phyloP scores from a whole-genome alignment of 2,113 vertebrate species.

The Plestiodon gilberti region DNA sequence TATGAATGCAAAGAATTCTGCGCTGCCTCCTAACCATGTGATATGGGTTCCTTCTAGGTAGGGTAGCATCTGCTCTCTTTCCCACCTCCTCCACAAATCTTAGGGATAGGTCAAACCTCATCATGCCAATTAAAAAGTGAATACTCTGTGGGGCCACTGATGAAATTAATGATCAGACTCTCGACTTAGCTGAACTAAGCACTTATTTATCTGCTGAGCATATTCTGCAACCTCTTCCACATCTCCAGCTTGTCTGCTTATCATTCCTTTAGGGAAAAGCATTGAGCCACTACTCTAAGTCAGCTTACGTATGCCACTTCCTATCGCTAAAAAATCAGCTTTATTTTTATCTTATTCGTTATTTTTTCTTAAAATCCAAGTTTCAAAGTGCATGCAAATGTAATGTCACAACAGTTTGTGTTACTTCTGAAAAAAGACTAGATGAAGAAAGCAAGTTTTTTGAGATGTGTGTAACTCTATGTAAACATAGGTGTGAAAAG shows the following conservation, averaged over 20 bases:
- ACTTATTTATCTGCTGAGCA: conserved; percentile 20
- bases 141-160: too few species aligned
- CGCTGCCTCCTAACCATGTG: background rate
- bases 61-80: background rate
- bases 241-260: conserved; percentile 46
- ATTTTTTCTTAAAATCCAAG: conserved; percentile 58
- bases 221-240: conserved; percentile 16
- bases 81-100: background rate
- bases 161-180: background rate
- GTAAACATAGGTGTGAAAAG: background rate
- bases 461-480: background rate
- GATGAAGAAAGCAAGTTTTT: background rate
- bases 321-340: conserved; percentile 28
- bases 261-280: conserved; percentile 41
- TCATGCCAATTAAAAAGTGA: too few species aligned
- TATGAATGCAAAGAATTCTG: too few species aligned
- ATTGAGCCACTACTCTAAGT: conserved; percentile 41
- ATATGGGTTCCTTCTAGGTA: background rate
- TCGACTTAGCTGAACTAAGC: background rate
- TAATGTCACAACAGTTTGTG: background rate
- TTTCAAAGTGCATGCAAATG: background rate
- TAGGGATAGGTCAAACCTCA: background rate
- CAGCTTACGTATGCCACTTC: conserved; percentile 62
- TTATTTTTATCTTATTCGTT: too few species aligned
- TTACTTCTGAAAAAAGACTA: background rate